phyloP scores from a whole-genome alignment of 2,888 invertebrate species.

The Lamproptera curius region DNA sequence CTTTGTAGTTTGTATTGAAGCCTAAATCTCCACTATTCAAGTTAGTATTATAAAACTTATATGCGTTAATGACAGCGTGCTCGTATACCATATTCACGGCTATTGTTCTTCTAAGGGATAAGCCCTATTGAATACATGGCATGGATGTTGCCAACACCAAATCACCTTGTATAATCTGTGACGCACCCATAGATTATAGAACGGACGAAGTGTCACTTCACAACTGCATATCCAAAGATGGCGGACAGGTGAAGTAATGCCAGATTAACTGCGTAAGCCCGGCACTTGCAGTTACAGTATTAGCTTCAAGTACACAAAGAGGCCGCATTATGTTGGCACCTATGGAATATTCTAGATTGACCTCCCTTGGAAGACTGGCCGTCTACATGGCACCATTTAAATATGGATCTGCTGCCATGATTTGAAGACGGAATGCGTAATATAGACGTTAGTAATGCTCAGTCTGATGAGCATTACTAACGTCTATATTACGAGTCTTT shows the following conservation, averaged over 20 bases:
- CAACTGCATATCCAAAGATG: constrained; percentile 12
- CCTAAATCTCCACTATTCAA: too few species aligned
- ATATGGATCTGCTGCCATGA: constrained; percentile 5
- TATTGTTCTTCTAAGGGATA: too few species aligned
- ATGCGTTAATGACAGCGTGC: too few species aligned
- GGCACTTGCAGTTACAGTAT: constrained; percentile 17
- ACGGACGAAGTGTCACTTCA: constrained; percentile 15
- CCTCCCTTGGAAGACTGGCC: neutral
- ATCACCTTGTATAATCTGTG: neutral
- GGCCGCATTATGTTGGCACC: constrained; percentile 10
- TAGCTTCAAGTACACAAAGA: constrained; percentile 16
- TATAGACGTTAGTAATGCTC: too few species aligned
- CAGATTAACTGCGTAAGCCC: constrained; percentile 16
- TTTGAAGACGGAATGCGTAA: too few species aligned
- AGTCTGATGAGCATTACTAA: too few species aligned
- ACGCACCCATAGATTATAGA: constrained; percentile 11
- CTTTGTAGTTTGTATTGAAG: too few species aligned
- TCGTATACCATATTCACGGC: too few species aligned
- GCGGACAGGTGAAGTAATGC: constrained; percentile 15
- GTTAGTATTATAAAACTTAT: too few species aligned
- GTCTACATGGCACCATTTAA: neutral
- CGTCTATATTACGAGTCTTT: too few species aligned
- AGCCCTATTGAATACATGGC: too few species aligned
- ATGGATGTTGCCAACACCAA: too few species aligned
- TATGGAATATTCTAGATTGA: constrained; percentile 19